These are phyloP conservation scores for Spheniscus mendiculus DNA, from an alignment of 2,113 vertebrate species.

Conservation along the genomic window DNA sequence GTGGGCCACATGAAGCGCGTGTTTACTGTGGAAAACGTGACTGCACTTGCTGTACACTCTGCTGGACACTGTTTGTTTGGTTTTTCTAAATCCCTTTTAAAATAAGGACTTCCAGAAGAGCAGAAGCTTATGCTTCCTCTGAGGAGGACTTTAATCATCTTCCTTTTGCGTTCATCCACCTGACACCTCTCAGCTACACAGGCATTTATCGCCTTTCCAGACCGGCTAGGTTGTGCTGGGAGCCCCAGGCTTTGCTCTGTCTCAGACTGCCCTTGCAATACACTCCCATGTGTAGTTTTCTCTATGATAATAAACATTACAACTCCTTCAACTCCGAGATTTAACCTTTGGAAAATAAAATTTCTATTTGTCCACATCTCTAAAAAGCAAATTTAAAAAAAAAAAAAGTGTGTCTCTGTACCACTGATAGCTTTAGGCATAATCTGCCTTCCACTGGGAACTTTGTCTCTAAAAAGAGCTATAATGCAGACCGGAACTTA, in stretches of 20 bases:
- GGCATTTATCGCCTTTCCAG: background rate
- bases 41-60: background rate
- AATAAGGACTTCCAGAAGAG: background rate
- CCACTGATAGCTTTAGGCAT: background rate
- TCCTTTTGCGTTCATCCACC: background rate
- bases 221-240: background rate
- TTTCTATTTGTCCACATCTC: background rate
- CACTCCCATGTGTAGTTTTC: background rate
- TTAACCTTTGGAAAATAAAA: background rate
- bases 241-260: background rate
- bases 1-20: background rate
- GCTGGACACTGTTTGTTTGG: background rate
- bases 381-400: background rate
- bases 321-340: background rate
- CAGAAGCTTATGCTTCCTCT: background rate
- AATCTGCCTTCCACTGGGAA: background rate
- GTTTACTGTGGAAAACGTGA: background rate
- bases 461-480: background rate
- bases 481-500: fast-evolving
- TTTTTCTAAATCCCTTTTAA: background rate
- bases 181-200: background rate
- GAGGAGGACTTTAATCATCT: background rate
- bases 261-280: background rate
- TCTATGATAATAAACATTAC: background rate
- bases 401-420: fast-evolving